A percentile compares a stretch with the other conserved stretches of the same genome.
These are phyloP conservation scores for Ginglymostoma cirratum DNA, from an alignment of 2,113 vertebrate genomes.

Conservation along the genomic window DNA sequence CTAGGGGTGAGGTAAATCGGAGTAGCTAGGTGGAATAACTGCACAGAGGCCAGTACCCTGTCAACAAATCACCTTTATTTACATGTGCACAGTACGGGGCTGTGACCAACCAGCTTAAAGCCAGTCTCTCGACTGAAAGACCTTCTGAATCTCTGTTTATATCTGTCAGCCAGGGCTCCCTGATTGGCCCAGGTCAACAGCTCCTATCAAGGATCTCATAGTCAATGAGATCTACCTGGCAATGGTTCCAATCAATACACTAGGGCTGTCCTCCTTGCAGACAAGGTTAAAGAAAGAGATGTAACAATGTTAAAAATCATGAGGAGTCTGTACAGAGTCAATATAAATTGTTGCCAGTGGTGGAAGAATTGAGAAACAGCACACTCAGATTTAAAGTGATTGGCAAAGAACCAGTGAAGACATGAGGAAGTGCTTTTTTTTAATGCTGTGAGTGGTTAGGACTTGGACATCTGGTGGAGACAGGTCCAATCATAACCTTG, in stretches of 20 bases:
- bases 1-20: neutral
- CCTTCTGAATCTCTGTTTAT: too few relatives aligned
- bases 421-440: neutral
- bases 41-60: too few relatives aligned
- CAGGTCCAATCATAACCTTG: neutral
- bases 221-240: too few relatives aligned
- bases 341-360: neutral
- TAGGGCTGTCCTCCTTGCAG: neutral
- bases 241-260: too few relatives aligned
- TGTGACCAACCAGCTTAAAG: too few relatives aligned
- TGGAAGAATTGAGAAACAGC: neutral
- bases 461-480: neutral
- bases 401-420: neutral
- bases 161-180: too few relatives aligned
- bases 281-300: neutral
- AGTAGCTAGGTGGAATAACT: neutral
- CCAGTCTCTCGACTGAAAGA: too few relatives aligned
- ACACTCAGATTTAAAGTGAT: neutral
- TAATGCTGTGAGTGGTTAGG: neutral
- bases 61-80: too few relatives aligned
- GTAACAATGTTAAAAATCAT: neutral
- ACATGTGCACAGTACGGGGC: too few relatives aligned
- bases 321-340: neutral
- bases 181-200: too few relatives aligned
- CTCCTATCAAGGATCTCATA: too few relatives aligned